Evolutionary conservation across 2,888 invertebrate genomes (phyloP).

Genomic region (Priocnemis perturbator): DNA sequence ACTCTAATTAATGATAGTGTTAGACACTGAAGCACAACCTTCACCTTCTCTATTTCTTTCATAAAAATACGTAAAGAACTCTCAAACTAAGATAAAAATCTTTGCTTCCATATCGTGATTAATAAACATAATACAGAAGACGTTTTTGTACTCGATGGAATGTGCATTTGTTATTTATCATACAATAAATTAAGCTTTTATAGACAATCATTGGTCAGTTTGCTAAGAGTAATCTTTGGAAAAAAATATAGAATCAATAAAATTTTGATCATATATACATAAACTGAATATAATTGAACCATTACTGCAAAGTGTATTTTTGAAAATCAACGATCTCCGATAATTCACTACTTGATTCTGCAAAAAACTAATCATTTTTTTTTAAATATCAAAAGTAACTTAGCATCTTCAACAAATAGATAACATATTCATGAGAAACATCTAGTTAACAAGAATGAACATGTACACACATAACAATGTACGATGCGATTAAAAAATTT

Average conservation of each 20-base stretch:
- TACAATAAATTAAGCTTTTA: constrained; percentile 30
- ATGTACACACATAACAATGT: not conserved
- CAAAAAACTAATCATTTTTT: too few species aligned
- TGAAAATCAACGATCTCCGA: constrained; percentile 24
- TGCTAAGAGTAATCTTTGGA: not conserved
- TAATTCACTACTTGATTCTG: constrained; percentile 4
- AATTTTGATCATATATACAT: constrained; percentile 15
- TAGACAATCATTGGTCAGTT: constrained; percentile 29
- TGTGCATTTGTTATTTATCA: constrained; percentile 54
- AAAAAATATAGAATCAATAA: constrained; percentile 5
- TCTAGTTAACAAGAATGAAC: not conserved
- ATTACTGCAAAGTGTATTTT: not conserved
- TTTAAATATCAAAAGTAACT: not conserved
- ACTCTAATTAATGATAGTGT: constrained; percentile 53
- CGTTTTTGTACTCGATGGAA: constrained; percentile 65
- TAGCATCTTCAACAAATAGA: constrained; percentile 1
- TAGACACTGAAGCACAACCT: constrained; percentile 55
- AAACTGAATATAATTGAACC: not conserved
- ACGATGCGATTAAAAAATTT: constrained; percentile 10
- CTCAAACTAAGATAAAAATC: constrained; percentile 39
- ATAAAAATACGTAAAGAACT: constrained; percentile 49
- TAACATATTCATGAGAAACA: constrained; percentile 2
- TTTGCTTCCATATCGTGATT: constrained; percentile 38
- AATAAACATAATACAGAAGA: constrained; percentile 39
- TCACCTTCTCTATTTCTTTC: constrained; percentile 49